Conservation (phyloP, 2,113 vertebrate species). For the Hyla sarda region DNA sequence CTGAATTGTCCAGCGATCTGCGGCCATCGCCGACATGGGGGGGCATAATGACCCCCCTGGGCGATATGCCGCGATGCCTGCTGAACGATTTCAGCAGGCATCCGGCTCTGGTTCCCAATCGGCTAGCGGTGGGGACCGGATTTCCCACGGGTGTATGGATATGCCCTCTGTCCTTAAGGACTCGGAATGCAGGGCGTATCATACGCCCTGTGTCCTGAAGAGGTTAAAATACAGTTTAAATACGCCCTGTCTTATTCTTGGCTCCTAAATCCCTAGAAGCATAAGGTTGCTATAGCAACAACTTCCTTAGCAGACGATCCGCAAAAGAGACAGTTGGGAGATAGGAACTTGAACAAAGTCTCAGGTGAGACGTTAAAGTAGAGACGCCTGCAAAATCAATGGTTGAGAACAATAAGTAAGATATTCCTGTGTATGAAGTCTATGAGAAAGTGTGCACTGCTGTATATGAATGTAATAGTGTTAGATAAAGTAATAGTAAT, state of each 20-base stretch:
- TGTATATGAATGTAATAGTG: background rate
- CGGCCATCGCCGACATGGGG: too few species aligned
- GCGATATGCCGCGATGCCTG: too few species aligned
- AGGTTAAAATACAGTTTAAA: constrained; percentile 30
- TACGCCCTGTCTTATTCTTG: constrained; percentile 23
- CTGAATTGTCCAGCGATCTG: too few species aligned
- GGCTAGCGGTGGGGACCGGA: too few species aligned
- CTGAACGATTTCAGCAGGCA: too few species aligned
- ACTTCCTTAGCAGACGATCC: constrained; percentile 34
- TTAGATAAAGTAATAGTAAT: background rate
- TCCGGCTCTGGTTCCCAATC: too few species aligned
- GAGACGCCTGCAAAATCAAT: background rate
- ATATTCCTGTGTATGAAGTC: background rate
- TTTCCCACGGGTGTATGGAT: too few species aligned
- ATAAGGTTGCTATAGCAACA: constrained; percentile 32
- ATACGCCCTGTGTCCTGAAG: too few species aligned
- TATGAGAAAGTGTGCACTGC: background rate
- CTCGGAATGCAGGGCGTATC: too few species aligned
- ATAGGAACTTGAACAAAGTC: background rate
- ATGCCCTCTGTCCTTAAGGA: too few species aligned
- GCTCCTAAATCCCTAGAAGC: constrained; percentile 33
- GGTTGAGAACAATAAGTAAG: background rate
- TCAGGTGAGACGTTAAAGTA: background rate
- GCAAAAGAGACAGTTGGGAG: constrained; percentile 18
- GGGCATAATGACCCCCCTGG: too few species aligned